phyloP scores from a whole-genome alignment of 2,888 invertebrate species.

The Lasius platythorax region DNA sequence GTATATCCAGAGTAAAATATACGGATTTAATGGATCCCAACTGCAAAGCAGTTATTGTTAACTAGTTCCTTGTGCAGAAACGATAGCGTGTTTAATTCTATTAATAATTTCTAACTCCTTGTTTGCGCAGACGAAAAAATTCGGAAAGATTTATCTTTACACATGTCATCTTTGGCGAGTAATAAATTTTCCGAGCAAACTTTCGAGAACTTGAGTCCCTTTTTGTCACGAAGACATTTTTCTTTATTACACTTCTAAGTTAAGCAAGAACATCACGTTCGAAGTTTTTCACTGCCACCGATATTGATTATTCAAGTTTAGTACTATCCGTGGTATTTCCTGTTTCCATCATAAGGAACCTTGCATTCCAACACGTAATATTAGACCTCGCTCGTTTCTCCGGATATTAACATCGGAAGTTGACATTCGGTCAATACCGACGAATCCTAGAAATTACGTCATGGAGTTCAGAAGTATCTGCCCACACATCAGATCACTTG shows the following conservation, averaged over 20 bases:
- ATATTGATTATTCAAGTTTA: constrained; percentile 61
- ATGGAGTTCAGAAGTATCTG: background rate
- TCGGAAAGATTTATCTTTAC: background rate
- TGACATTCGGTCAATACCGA: constrained; percentile 50
- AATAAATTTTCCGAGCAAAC: background rate
- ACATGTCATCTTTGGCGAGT: background rate
- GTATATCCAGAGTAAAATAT: background rate
- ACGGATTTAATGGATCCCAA: background rate
- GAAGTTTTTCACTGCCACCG: constrained; percentile 31
- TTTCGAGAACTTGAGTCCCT: background rate
- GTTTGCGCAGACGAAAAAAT: background rate
- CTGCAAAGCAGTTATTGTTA: background rate
- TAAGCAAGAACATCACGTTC: constrained; percentile 3
- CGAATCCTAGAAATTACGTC: constrained; percentile 44
- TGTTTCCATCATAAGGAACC: constrained; percentile 21
- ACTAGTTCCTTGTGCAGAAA: too few relatives aligned
- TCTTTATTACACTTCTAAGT: background rate
- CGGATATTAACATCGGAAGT: constrained; percentile 63
- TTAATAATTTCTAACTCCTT: background rate
- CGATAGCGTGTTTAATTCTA: background rate
- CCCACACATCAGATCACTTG: background rate
- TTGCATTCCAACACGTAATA: constrained; percentile 65
- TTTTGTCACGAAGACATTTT: background rate
- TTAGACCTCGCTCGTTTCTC: constrained; percentile 37
- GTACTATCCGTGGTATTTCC: constrained; percentile 12